These are phyloP conservation scores for Amphibalanus amphitrite DNA, from an alignment of 1,140 invertebrate species.

Conservation along the genomic window DNA sequence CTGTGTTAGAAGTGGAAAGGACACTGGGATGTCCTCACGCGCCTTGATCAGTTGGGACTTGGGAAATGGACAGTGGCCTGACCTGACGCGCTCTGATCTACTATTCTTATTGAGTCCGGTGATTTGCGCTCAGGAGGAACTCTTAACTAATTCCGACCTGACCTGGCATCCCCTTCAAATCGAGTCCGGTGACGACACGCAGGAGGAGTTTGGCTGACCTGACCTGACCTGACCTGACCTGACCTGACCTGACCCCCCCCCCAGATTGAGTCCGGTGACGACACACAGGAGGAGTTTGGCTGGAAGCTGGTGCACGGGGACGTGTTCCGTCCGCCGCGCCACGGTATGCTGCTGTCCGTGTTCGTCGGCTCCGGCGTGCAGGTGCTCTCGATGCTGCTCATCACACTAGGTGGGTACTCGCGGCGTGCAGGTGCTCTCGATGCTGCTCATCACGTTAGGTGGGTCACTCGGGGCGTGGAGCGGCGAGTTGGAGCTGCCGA, in stretches of 20 bases:
- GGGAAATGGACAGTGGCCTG: too few relatives aligned
- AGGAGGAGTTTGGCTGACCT: conserved; percentile 83
- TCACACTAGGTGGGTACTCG: conserved; percentile 32
- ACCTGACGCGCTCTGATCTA: too few relatives aligned
- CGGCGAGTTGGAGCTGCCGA: conserved; percentile 28
- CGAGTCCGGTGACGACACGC: conserved; percentile 87
- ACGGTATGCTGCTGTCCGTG: conserved; percentile 89
- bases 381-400: conserved; percentile 47
- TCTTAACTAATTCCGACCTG: too few relatives aligned
- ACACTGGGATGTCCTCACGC: too few relatives aligned
- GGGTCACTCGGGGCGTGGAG: conserved; percentile 60
- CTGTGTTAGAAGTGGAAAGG: too few relatives aligned
- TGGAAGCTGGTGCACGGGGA: conserved; percentile 97
- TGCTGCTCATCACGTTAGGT: conserved; percentile 44
- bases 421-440: conserved; percentile 25
- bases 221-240: too few relatives aligned
- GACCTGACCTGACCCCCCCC: neutral
- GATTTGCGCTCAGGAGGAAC: too few relatives aligned
- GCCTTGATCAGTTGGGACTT: too few relatives aligned
- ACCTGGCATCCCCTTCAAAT: conserved; percentile 29
- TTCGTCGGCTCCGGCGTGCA: conserved; percentile 88
- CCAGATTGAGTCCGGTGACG: conserved; percentile 81
- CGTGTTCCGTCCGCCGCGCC: conserved; percentile 85
- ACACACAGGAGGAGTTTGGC: conserved; percentile 96
- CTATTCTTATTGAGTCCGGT: too few relatives aligned